phyloP scores from a whole-genome alignment of 2,888 invertebrate species.

The Sphecodes monilicornis region DNA sequence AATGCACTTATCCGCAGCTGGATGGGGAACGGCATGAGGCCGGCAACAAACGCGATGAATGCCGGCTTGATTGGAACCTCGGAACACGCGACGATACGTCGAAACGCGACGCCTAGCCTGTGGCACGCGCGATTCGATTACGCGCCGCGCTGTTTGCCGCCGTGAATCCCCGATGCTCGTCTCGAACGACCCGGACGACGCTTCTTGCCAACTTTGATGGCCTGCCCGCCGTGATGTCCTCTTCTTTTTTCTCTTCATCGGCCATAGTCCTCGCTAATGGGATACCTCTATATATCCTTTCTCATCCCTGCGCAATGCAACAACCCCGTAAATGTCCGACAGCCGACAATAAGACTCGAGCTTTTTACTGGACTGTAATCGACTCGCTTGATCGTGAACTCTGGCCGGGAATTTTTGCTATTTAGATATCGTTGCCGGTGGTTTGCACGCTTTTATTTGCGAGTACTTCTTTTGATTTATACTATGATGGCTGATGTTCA shows the following conservation, averaged over 20 bases:
- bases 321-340: slow-evolving; percentile 1
- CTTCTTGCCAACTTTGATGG: slow-evolving; percentile 9
- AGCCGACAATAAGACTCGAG: neutral
- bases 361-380: neutral
- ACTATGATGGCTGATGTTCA: too few relatives aligned
- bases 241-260: neutral
- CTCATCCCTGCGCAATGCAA: neutral
- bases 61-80: slow-evolving; percentile 79
- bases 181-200: neutral
- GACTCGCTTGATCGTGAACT: neutral
- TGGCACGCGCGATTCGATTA: slow-evolving; percentile 41
- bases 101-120: slow-evolving; percentile 29
- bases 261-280: neutral
- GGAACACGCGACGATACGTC: slow-evolving; percentile 72
- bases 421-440: neutral
- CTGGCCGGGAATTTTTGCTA: neutral
- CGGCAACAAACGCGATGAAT: slow-evolving; percentile 80
- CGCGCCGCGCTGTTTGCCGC: slow-evolving; percentile 22
- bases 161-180: slow-evolving; percentile 22
- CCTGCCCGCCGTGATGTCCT: slow-evolving; percentile 2
- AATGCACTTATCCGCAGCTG: slow-evolving; percentile 55
- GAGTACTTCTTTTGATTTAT: neutral
- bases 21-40: slow-evolving; percentile 46
- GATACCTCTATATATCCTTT: neutral
- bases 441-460: neutral